These are phyloP conservation scores for Vanessa atalanta DNA, from an alignment of 1,140 invertebrate genomes.

Conservation along the genomic window DNA sequence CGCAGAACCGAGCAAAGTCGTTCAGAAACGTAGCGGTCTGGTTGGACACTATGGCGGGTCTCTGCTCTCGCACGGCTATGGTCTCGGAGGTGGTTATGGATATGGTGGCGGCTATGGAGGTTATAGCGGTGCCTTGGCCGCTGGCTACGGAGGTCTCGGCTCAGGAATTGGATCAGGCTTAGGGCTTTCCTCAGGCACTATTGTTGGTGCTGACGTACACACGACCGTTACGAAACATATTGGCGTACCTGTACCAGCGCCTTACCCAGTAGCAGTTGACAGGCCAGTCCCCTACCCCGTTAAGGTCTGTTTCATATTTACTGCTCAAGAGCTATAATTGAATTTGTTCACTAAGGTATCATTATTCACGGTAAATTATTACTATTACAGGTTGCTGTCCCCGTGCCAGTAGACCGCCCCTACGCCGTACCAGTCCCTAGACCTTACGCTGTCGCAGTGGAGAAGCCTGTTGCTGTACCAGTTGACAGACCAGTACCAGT, in stretches of 20 bases:
- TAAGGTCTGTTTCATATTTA: slow-evolving; percentile 51
- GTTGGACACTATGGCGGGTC: slow-evolving; percentile 62
- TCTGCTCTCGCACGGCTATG: slow-evolving; percentile 46
- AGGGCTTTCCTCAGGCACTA: slow-evolving; percentile 40
- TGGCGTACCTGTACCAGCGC: slow-evolving; percentile 73
- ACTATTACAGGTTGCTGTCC: slow-evolving; percentile 71
- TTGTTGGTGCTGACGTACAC: slow-evolving; percentile 74
- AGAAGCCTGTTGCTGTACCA: slow-evolving; percentile 69
- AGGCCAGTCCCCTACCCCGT: slow-evolving; percentile 69
- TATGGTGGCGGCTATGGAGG: slow-evolving; percentile 23
- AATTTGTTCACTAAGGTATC: too few species aligned
- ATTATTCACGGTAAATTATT: background rate
- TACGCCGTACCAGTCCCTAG: slow-evolving; percentile 72
- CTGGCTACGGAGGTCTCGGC: slow-evolving; percentile 30
- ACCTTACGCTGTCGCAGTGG: slow-evolving; percentile 71
- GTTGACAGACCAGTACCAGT: slow-evolving; percentile 74
- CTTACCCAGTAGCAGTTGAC: slow-evolving; percentile 73
- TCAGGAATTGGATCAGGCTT: slow-evolving; percentile 34
- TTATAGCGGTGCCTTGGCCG: slow-evolving; percentile 20
- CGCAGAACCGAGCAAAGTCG: slow-evolving; percentile 70
- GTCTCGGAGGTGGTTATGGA: slow-evolving; percentile 30
- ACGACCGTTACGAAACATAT: slow-evolving; percentile 77
- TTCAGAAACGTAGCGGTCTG: slow-evolving; percentile 71
- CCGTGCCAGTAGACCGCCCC: slow-evolving; percentile 73
- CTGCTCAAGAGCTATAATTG: too few species aligned